Base-by-base conservation (phyloP, 2,888 invertebrate genomes). In the Latheticus oryzae region DNA sequence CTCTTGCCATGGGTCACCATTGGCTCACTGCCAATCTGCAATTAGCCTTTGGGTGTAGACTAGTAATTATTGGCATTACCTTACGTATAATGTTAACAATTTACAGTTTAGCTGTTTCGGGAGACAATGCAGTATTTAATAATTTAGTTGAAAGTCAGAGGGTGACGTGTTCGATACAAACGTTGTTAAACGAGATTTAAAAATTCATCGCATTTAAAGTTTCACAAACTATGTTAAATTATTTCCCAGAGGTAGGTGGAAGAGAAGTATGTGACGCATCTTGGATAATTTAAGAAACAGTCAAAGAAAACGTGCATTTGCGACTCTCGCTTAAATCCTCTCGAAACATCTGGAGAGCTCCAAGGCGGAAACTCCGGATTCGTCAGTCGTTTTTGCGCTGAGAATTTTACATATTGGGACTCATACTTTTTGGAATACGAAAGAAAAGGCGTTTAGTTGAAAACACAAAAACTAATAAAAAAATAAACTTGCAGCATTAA, bases 111-210 rank as follows among this genome's bases (percentile, higher is more conserved):
- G 35, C 33, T 50, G 17, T 50, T 37, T 26, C 35, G 35, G 16
- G 35, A 43, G 43, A 53, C 53, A 45, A 53, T 45, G 42, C 19
- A 15, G 9, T 40, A 43, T 42, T 50, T 38, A 50, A 50, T 50
- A 50, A 50, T 50, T 38, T 51, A 47, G 32, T n/a, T 26, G 17
- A 23, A 42, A 47, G 53, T 21, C 24, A 48, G n/a, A n/a, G 56
- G 30, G 47, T 48, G 47, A 55, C 55, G 55, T 48, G 55, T 55
- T 48, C 55, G 55, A 55, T 47, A 47, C 47, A 47, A 48, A 48
- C 38, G 47, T n/a, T 38, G 47, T 55, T 55, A 55, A 55, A 55
- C 55, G 55, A 55, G 55, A 55, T 55, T 55, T 55, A 55, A 55
- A 55, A 55, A 55, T 55, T 55, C 48, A 55, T 55, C 55, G 42